These are phyloP conservation scores for Phaedon cochleariae DNA, from an alignment of 2,888 invertebrate species.

Conservation along the genomic window DNA sequence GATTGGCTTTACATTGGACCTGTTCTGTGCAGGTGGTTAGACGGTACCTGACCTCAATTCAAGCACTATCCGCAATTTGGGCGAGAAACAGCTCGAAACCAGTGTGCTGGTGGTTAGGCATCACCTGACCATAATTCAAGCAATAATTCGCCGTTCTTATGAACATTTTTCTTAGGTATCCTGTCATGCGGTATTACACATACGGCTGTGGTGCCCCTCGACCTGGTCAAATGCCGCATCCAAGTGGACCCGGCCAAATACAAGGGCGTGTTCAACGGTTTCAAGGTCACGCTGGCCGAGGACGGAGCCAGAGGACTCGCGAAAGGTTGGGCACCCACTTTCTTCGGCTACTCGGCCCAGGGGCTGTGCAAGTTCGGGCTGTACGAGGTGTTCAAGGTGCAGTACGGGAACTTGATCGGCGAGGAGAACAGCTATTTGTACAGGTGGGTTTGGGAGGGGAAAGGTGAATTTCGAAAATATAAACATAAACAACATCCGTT, in stretches of 20 bases:
- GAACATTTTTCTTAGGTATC: no score
- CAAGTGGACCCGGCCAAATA: conserved; percentile 96
- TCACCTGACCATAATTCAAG: no score
- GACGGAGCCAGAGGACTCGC: conserved; percentile 87
- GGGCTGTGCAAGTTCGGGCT: conserved; percentile 98
- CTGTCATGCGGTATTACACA: conserved; percentile 85
- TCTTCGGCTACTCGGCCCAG: conserved; percentile 94
- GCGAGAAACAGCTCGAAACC: no score
- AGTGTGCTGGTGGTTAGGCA: no score
- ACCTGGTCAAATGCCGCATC: conserved; percentile 94
- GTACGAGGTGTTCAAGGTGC: conserved; percentile 79
- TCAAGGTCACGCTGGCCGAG: conserved; percentile 85
- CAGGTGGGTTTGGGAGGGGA: no score
- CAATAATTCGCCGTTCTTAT: no score
- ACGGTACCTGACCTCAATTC: no score
- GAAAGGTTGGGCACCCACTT: conserved; percentile 98
- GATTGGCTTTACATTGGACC: no score
- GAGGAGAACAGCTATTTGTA: conserved; percentile 93
- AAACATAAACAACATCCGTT: no score
- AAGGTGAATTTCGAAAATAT: no score
- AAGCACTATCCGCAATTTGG: no score
- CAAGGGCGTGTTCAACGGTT: conserved; percentile 86
- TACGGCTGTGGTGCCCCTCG: conserved; percentile 94
- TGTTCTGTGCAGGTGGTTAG: no score
- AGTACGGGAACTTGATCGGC: conserved; percentile 84